Base-by-base conservation (phyloP, 2,113 vertebrate species). In the Xenus cinereus region DNA sequence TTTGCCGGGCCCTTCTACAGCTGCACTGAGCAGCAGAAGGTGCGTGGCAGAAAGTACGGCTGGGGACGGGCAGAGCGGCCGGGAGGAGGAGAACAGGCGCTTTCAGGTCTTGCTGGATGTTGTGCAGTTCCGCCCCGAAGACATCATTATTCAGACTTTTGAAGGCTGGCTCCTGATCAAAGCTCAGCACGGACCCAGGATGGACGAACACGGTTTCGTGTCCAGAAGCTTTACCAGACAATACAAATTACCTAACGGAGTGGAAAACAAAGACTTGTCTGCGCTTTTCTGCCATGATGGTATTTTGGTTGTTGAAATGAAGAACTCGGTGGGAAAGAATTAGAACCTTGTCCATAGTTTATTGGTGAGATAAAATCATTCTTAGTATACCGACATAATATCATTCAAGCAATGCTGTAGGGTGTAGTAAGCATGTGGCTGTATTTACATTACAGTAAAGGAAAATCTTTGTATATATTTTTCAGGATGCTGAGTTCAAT, bases 381-480 rank as follows among this genome's bases (percentile, higher is more conserved):
- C 43, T 94, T 83, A 71, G 41, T 62, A 60, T n/a, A 84, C 89
- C 45, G 75, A 68, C 86, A 33, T 35, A 27, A 3, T 87, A 54
- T 60, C 8, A 77, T 64, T 64, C 30, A 41, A 78, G 67, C 68
- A 86, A 45, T 7, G 14, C 50, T 84, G 10, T 76, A 69, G 51
- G 43, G 35, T 59, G 26, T 81, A 77, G 8, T 51, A 57, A 75
- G 81, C 57, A 76, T 79, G 72, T 83, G 51, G 24, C 54, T 81
- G 48, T n/a, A 28, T 87, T 94, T 97, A 84, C 84, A 73, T 56
- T 54, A 92, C 74, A 86, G 95, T 76, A 84, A 94, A 96, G 73
- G 81, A 83, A 83, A 83, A 76, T 75, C 27, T 89, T 87, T 78
- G 57, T 73, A 21, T 78, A 39, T 60, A 59, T 84, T 83, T 91